Percentiles rank a stretch among this genome's conserved stretches.
phyloP scores from a whole-genome alignment of 1,140 invertebrate genomes.

The Pseudoatta argentina region DNA sequence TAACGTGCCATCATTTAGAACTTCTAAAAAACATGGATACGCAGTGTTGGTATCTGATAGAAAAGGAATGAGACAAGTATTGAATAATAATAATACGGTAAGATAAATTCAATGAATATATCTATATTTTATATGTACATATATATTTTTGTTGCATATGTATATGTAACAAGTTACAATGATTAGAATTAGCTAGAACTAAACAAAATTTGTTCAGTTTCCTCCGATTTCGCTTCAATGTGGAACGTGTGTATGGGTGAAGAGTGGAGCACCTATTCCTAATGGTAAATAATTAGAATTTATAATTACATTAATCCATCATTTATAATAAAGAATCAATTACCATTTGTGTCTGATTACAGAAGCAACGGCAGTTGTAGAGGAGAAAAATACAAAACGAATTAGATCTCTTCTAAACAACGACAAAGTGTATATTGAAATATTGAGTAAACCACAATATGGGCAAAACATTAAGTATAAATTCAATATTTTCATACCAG shows the following conservation, averaged over 20 bases:
- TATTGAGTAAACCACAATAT: constrained; percentile 89
- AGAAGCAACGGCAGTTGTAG: constrained; percentile 87
- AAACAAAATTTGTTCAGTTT: constrained; percentile 20
- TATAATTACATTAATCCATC: background rate
- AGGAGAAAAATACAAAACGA: constrained; percentile 94
- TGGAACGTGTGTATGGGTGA: constrained; percentile 94
- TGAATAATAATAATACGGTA: constrained; percentile 87
- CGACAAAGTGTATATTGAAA: constrained; percentile 89
- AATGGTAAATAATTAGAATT: constrained; percentile 84
- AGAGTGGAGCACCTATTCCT: constrained; percentile 96
- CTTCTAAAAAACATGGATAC: constrained; percentile 98
- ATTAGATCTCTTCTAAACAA: constrained; percentile 79
- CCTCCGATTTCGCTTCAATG: constrained; percentile 63
- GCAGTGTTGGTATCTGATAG: constrained; percentile 93
- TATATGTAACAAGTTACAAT: background rate
- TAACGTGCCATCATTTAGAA: constrained; percentile 94
- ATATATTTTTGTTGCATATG: no score
- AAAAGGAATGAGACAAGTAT: constrained; percentile 88
- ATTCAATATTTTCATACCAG: constrained; percentile 27
- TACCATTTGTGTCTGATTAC: constrained; percentile 16
- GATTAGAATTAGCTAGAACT: background rate
- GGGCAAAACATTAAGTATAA: constrained; percentile 93
- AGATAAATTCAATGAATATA: constrained; percentile 33
- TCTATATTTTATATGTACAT: no score
- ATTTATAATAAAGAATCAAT: background rate